phyloP scores from a whole-genome alignment of 2,888 invertebrate genomes.

The Caradrina kadenii region DNA sequence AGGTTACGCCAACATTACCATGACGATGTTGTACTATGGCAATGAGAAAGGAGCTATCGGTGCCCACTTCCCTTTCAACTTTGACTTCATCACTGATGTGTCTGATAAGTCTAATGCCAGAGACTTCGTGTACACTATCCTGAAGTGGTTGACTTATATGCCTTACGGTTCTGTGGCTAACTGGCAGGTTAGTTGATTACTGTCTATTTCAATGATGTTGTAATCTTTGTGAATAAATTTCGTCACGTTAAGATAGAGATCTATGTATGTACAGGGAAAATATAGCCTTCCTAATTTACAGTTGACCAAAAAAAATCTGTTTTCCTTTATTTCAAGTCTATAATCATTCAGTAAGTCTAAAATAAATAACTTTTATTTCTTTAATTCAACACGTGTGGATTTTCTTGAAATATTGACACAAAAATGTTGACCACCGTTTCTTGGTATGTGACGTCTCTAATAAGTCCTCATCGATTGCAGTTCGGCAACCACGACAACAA shows the following conservation, averaged over 20 bases:
- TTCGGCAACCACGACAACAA: conserved; percentile 93
- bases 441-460: not conserved
- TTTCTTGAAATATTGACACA: not conserved
- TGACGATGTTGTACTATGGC: conserved; percentile 92
- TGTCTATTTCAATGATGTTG: not conserved
- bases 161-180: conserved; percentile 91
- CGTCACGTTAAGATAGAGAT: not conserved
- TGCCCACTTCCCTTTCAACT: conserved; percentile 92
- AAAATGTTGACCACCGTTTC: not conserved
- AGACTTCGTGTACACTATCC: conserved; percentile 87
- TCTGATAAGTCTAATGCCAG: conserved; percentile 83
- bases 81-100: conserved; percentile 90
- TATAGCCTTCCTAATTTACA: no score
- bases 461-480: conserved; percentile 74
- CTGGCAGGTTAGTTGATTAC: conserved; percentile 90
- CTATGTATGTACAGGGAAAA: no score
- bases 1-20: conserved; percentile 89
- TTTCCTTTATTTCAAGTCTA: no score
- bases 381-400: not conserved
- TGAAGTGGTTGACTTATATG: conserved; percentile 91
- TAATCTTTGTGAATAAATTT: not conserved
- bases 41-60: conserved; percentile 82
- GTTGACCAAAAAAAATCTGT: no score
- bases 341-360: no score
- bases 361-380: no score